Base-by-base conservation (phyloP, 1,140 invertebrate species). In the Drosophila yakuba region DNA sequence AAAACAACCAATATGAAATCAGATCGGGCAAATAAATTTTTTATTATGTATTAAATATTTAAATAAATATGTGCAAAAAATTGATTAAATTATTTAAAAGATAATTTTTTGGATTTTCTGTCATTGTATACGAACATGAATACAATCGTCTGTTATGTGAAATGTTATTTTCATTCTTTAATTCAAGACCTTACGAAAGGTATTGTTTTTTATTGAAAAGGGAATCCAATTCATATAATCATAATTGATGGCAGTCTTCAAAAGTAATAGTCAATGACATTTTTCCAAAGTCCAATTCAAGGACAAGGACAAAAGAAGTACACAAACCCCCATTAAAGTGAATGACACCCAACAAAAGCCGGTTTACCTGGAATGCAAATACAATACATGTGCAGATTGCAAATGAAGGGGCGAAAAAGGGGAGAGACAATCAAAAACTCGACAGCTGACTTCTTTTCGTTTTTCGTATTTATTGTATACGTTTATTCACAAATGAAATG, bases 41-140 rank as follows among this genome's bases (percentile, higher is more conserved):
- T 86, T 85, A 85, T 78, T 85, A 85, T 86, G 74, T 80, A 85
- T 71, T 74, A 85, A 81, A 77, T 78, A 86, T 81, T 86, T 74
- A 74, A 85, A 85, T 85, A 85, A 86, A 85, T 86, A 85, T 74
- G 82, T 85, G 81, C 81, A 81, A 80, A 68, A 67, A 56, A 68
- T 68, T 61, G 66, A 66, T 45, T 64, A 69, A 59, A 60, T 25
- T 62, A 59, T 63, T 25, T 28, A 11, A 58, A 6, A 17, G 4
- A 14, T 0, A 14, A 32, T 32, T 32, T 55, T 15, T 44, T 15
- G 23, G 14, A 6, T 11, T 52, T 52, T 4, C 12, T 25, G 25
- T 32, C 32, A 32, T 8, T 32, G 32, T 32, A 3, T 3, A 7
- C 8, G 7, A 8, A 32, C 7, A 8, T 10, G 8, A 32, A 32